These are phyloP conservation scores for Paratilapia polleni DNA, from an alignment of 2,113 vertebrate species.

Conservation along the genomic window DNA sequence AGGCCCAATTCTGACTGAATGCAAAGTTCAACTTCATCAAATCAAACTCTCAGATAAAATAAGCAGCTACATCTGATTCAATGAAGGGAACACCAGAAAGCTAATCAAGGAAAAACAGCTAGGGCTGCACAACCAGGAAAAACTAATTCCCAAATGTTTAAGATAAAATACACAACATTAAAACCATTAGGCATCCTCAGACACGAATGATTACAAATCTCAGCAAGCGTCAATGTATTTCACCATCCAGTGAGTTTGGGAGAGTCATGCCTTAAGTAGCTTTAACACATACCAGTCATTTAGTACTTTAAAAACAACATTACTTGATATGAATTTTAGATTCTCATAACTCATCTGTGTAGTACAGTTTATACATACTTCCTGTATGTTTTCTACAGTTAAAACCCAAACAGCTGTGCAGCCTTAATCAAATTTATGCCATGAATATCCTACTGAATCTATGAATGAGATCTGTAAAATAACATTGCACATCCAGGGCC, in stretches of 20 bases:
- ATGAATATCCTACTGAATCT: neutral
- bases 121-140: slow-evolving; percentile 17
- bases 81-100: slow-evolving; percentile 36
- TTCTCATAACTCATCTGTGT: neutral
- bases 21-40: slow-evolving; percentile 24
- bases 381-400: neutral
- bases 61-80: slow-evolving; percentile 41
- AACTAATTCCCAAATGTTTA: neutral
- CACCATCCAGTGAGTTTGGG: neutral
- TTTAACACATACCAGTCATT: neutral
- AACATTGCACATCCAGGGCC: slow-evolving; percentile 61
- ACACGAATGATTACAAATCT: neutral
- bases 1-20: slow-evolving; percentile 58
- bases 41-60: slow-evolving; percentile 45
- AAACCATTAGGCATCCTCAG: neutral
- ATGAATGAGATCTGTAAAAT: slow-evolving; percentile 58
- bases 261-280: neutral
- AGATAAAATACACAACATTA: neutral
- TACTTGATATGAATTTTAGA: neutral
- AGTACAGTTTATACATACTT: neutral
- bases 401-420: slow-evolving; percentile 26
- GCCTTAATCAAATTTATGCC: neutral
- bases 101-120: neutral
- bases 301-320: neutral
- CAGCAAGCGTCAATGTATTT: neutral